A percentile compares a stretch with the other conserved stretches of the same genome.
phyloP scores from a whole-genome alignment of 2,797 vertebrate genomes.

The Pyrocephalus nanus region DNA sequence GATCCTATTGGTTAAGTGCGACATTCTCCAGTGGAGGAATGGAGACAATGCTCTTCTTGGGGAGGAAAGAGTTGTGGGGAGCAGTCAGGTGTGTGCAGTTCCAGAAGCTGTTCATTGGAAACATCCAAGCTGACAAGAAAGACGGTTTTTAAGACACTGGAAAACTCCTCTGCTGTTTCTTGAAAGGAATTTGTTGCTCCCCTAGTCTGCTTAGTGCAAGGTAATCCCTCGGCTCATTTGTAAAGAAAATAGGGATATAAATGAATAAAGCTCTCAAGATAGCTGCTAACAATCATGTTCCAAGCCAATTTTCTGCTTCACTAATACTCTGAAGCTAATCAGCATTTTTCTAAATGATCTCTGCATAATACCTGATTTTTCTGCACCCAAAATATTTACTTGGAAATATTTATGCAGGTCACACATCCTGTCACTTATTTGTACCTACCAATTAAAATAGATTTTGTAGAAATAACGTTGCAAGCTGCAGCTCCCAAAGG shows the following conservation, averaged over 20 bases:
- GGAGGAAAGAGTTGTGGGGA: neutral
- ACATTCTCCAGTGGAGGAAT: neutral
- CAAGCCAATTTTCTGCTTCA: constrained; percentile 51
- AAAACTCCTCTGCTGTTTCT: neutral
- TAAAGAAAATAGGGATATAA: constrained; percentile 31
- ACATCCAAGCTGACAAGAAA: neutral
- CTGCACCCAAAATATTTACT: neutral
- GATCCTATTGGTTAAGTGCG: neutral
- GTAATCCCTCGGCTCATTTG: constrained; percentile 13
- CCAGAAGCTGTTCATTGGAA: neutral
- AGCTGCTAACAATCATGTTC: constrained; percentile 27
- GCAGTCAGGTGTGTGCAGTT: neutral
- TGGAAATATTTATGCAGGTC: neutral
- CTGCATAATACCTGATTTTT: neutral
- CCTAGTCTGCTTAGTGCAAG: neutral
- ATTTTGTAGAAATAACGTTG: neutral
- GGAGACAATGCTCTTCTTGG: neutral
- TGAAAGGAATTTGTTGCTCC: neutral
- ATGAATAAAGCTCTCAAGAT: constrained; percentile 36
- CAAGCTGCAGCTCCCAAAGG: neutral
- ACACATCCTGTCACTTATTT: neutral
- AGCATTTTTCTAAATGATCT: constrained; percentile 23
- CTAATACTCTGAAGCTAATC: constrained; percentile 26
- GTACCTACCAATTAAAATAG: neutral
- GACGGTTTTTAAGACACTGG: neutral